Percentiles rank a stretch among this genome's conserved stretches.
These are phyloP conservation scores for Alethe diademata DNA, from an alignment of 2,113 vertebrate genomes.

Conservation along the genomic window DNA sequence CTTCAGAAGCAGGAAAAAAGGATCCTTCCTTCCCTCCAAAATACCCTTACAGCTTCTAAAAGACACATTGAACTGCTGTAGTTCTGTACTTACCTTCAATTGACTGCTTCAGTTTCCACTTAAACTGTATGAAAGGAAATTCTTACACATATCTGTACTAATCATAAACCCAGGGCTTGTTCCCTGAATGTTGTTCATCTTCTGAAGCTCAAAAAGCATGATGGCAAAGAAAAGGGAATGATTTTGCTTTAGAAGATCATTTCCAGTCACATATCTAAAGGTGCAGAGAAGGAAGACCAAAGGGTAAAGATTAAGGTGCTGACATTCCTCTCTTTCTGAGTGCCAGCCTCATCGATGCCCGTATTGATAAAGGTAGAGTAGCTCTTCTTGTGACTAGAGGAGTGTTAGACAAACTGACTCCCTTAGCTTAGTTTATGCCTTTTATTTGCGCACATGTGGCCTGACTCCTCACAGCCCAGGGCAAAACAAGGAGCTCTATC, in stretches of 20 bases:
- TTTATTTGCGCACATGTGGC: fast-evolving
- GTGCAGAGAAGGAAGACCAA: neutral
- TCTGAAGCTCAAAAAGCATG: neutral
- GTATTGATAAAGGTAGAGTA: fast-evolving
- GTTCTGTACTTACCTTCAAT: neutral
- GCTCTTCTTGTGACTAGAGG: neutral
- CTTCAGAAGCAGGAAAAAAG: neutral
- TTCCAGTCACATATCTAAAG: neutral
- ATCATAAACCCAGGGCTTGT: neutral
- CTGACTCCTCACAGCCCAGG: neutral
- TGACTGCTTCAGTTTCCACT: neutral
- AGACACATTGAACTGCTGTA: neutral
- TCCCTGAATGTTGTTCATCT: neutral
- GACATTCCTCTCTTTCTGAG: neutral
- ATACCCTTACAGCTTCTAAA: neutral
- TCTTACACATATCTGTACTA: neutral
- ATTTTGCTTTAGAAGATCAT: neutral
- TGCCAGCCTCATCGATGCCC: fast-evolving
- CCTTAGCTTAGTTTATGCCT: neutral
- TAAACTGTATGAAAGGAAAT: neutral
- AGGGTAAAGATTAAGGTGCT: neutral
- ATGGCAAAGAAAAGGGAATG: neutral
- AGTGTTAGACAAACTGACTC: neutral
- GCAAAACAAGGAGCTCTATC: neutral
- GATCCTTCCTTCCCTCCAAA: neutral